These are phyloP conservation scores for Carcina quercana DNA, from an alignment of 2,888 invertebrate species.

Conservation along the genomic window DNA sequence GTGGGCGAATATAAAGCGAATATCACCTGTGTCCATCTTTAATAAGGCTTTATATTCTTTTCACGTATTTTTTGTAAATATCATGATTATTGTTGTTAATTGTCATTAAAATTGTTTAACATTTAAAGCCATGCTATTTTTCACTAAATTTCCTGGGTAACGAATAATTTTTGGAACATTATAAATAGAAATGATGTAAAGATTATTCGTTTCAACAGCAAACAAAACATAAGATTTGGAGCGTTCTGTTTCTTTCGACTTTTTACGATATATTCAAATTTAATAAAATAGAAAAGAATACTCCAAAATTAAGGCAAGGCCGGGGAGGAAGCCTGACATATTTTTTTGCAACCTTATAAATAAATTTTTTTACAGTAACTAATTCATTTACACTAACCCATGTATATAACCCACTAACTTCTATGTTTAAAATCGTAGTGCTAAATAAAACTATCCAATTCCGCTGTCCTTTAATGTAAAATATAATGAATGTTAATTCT, in stretches of 20 bases:
- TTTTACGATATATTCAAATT: not conserved
- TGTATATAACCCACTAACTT: too few relatives aligned
- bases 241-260: not conserved
- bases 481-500: too few relatives aligned
- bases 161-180: conserved; percentile 4
- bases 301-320: conserved; percentile 2
- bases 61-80: not conserved
- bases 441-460: too few relatives aligned
- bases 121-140: conserved; percentile 33
- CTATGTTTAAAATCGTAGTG: too few relatives aligned
- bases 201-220: conserved; percentile 9
- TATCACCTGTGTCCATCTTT: not conserved
- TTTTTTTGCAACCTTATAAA: too few relatives aligned
- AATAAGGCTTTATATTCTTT: conserved; percentile 1
- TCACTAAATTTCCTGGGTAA: not conserved
- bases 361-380: too few relatives aligned
- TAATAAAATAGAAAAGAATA: not conserved
- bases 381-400: too few relatives aligned
- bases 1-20: conserved; percentile 38
- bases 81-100: conserved; percentile 7
- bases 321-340: too few relatives aligned
- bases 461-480: too few relatives aligned
- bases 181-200: too few relatives aligned
- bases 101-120: not conserved
- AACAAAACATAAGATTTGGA: conserved; percentile 11